Evolutionary conservation across 2,888 invertebrate species (phyloP), one percentile per base, ranked within the genome.

Genomic region (Lepidonotus clava): DNA sequence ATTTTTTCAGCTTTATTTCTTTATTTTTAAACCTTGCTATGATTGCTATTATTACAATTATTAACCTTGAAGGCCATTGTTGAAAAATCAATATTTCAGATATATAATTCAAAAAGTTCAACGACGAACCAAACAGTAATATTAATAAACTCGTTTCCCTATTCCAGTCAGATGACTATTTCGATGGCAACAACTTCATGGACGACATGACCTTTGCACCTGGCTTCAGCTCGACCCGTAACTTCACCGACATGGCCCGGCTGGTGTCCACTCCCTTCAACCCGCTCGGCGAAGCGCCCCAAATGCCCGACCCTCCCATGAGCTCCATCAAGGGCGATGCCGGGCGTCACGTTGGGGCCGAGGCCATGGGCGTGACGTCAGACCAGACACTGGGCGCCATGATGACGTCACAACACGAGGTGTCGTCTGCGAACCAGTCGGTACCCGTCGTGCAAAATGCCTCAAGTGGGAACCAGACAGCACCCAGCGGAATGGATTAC

Each of bases 261-360:
- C 85, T 91, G 84, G 91, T 91, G 0, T 93, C 93, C 0, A 93
- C 93, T n/a, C 93, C 93, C 11, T 92, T 91, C 86, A 76, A 76
- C 36, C 87, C 89, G 8, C 32, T 51, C 8, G 83, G 86, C 24
- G 83, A 83, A 18, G 36, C 76, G 41, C 87, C 86, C 8, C 61
- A 87, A 11, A 85, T 89, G 66, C 87, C 88, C 6, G 76, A 77
- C 18, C 87, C 87, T 1, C 87, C 88, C 1, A 51, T 90, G 51
- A 89, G 89, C 86, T 83, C 53, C 71, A 90, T 89, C 84, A 86
- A n/a, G 5, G 38, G 40, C 2, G 76, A 76, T 6, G 38, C 24
- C n/a, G 41, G n/a, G 2, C 61, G 56, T 1, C 18, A 8, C n/a
- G 14, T 1, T 36, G 84, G 40, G 14, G 34, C 24, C 38, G 83